Evolutionary conservation across 2,113 vertebrate genomes (phyloP), one percentile per base, ranked within the genome.

Genomic region (Lepus timidus): DNA sequence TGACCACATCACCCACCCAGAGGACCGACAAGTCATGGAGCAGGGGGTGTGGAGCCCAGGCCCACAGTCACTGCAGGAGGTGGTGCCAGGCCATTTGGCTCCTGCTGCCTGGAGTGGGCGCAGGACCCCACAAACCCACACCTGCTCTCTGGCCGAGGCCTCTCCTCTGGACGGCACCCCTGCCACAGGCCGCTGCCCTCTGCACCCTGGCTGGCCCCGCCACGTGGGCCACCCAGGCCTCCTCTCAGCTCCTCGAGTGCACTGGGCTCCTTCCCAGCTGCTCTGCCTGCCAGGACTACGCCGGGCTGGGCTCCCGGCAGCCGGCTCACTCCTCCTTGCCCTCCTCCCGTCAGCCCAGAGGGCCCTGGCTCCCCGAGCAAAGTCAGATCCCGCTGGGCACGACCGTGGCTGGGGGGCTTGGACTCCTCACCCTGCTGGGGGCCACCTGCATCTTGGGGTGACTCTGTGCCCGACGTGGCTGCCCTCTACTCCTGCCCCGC

Each of bases 211-310:
- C 55, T 58, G 55, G 29, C 3, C 68, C 55, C 0, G 9, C n/a
- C 76, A 58, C 19, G 55, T 20, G 31, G 19, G 88, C 82, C 70
- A 8, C 31, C 1, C 12, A 58, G 55, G 44, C 16, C 9, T 29
- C 52, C 11, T 27, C 12, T 14, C 20, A 9, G 33, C 80, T 90
- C 92, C 90, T 93, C 58, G 39, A 93, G 29, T 49, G 90, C 79
- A 5, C 90, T 85, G 94, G 95, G 75, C 85, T 79, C 73, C 75
- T 52, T 76, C 74, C 92, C 86, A 91, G 83, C 68, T 3, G 36
- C 86, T 73, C 31, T 7, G 22, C 31, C 62, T 80, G 52, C 90
- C 95, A 73, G 83, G 85, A 71, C 23, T 36, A 2, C 0, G 1
- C 90, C 12, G 17, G 55, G 55, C 64, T n/a, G 0, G 25, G 70